Percentiles rank a stretch among this genome's conserved stretches.
Evolutionary conservation across 2,888 invertebrate species (phyloP).

Genomic region (Baccha elongata): DNA sequence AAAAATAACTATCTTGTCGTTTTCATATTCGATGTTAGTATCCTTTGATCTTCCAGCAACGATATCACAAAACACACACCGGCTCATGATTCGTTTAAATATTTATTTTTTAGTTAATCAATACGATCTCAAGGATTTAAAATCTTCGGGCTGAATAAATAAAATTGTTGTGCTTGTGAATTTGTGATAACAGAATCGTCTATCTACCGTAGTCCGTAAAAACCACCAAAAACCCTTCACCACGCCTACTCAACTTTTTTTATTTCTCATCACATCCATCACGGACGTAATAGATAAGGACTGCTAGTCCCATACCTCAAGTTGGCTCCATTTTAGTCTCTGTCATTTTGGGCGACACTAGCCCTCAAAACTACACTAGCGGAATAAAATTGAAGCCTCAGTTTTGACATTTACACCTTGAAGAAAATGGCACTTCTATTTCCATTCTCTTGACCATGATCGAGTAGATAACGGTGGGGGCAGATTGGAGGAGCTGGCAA

Average conservation of each 20-base stretch:
- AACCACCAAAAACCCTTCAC: no score
- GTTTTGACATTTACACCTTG: no score
- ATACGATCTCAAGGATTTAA: background rate
- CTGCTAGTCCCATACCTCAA: no score
- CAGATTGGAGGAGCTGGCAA: conserved; percentile 87
- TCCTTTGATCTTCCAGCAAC: conserved; percentile 84
- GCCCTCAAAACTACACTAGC: no score
- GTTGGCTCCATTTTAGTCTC: no score
- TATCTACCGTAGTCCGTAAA: no score
- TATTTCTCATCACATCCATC: no score
- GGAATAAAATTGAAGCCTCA: no score
- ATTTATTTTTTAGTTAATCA: background rate
- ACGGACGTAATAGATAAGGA: no score
- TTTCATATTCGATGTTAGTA: conserved; percentile 87
- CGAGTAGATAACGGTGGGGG: conserved; percentile 92
- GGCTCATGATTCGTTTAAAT: conserved; percentile 49
- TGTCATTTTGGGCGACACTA: no score
- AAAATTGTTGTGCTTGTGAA: conserved; percentile 53
- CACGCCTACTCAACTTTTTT: conserved; percentile 47
- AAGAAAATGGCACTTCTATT: no score
- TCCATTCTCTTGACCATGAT: conserved; percentile 96
- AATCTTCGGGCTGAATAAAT: background rate
- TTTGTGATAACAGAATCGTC: conserved; percentile 50
- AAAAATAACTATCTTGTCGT: conserved; percentile 90
- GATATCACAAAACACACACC: conserved; percentile 91